Evolutionary conservation across 2,888 invertebrate species (phyloP), one percentile per base, ranked within the genome.

Genomic region (Parasteatoda lunata): DNA sequence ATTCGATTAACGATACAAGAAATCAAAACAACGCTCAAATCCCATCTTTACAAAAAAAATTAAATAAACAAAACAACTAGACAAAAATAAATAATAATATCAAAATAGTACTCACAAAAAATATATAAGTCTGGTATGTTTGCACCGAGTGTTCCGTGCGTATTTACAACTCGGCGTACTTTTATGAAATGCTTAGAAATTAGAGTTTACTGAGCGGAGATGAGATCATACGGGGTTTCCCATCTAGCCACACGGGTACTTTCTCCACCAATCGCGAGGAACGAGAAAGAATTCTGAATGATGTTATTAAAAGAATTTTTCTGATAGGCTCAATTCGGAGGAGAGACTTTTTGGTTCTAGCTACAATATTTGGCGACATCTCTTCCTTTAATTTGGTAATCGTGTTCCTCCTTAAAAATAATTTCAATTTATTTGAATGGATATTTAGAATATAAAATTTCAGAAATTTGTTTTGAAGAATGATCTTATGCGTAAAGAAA

Each of bases 101-200:
- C 47, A 13, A 66, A 49, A 45, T 15, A 72, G 77, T 81, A 86
- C 85, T 86, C 72, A 86, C 85, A 86, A 86, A 77, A 86, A 80
- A 76, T 80, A 30, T 30, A 86, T 77, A 77, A 59, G 77, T 72
- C 75, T 72, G 70, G 72, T 72, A 68, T 80, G 77, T 70, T 71
- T 65, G 64, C 64, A 86, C 85, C 85, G 85, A 86, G 85, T 80
- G 85, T 80, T 86, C 80, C 49, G 80, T 86, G 85, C 85, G 85
- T 86, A 86, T 86, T 86, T 86, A 86, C 85, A 86, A 80, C 85
- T 86, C 85, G 85, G 85, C 80, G 71, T 80, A 54, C 77, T 80
- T 71, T 75, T 69, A 76, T 86, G 71, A 86, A 80, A 86, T 86
- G 80, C 72, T 76, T 76, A 75, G 80, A 86, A 80, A 71, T 86